Conservation (phyloP, 2,797 vertebrate genomes). For the Anas bernieri region DNA sequence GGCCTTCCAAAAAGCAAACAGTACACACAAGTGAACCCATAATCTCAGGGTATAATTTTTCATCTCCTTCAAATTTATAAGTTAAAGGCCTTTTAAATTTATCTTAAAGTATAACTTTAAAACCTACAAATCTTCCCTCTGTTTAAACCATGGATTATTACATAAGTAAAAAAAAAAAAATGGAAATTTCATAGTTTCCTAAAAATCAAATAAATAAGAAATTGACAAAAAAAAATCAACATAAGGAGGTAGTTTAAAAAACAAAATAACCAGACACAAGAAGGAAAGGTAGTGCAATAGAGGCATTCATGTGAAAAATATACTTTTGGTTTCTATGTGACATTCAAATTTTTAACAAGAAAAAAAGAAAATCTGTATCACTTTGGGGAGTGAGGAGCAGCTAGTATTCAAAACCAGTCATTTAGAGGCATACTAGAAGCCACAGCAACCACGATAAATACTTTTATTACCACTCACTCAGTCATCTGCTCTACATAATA, state of each 20-base stretch:
- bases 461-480: background rate
- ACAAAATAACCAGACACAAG: background rate
- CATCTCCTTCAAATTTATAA: background rate
- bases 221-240: background rate
- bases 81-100: background rate
- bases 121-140: background rate
- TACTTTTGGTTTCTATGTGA: background rate
- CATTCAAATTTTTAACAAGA: background rate
- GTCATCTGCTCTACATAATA: background rate
- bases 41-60: background rate
- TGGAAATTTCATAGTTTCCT: background rate
- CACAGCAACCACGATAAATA: background rate
- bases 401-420: background rate
- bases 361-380: background rate
- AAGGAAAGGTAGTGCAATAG: background rate
- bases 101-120: background rate
- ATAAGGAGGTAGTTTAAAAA: conserved; percentile 34
- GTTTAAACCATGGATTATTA: background rate
- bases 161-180: background rate
- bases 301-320: background rate
- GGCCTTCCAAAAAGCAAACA: background rate
- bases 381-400: background rate
- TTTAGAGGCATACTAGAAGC: background rate
- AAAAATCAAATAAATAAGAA: background rate
- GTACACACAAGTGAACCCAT: background rate